These are phyloP conservation scores for Apodemus speciosus DNA, from an alignment of 2,113 vertebrate genomes.

Conservation along the genomic window DNA sequence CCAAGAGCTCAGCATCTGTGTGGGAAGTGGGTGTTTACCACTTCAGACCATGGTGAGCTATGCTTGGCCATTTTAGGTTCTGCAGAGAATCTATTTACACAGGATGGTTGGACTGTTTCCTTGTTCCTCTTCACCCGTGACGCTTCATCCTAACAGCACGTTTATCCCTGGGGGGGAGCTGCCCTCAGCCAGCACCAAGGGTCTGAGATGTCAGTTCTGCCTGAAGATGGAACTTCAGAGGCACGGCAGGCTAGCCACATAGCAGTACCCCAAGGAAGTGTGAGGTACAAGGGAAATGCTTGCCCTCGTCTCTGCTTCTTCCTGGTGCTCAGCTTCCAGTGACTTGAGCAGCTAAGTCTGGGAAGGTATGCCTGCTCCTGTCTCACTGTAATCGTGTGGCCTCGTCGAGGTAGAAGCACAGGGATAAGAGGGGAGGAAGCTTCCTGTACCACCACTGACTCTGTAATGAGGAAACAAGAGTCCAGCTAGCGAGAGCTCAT, in stretches of 20 bases:
- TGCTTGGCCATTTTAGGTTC: conserved; percentile 47
- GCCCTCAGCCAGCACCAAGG: accelerated
- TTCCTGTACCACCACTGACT: neutral
- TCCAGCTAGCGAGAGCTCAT: neutral
- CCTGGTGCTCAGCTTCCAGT: neutral
- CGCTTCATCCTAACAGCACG: neutral
- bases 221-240: neutral
- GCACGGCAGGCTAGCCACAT: neutral
- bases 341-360: neutral
- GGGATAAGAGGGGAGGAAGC: neutral
- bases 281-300: neutral
- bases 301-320: neutral
- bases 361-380: neutral
- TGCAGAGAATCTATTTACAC: conserved; percentile 31
- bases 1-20: conserved; percentile 35
- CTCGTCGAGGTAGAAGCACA: accelerated
- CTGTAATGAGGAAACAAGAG: neutral
- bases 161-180: neutral
- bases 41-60: neutral
- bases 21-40: conserved; percentile 37
- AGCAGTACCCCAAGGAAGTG: neutral
- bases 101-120: conserved; percentile 33
- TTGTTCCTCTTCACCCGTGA: conserved; percentile 10
- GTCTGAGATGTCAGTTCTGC: neutral
- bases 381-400: neutral